Evolutionary conservation across 1,140 invertebrate species (phyloP), one percentile per base, ranked within the genome.

Genomic region (Odontomachus brunneus): DNA sequence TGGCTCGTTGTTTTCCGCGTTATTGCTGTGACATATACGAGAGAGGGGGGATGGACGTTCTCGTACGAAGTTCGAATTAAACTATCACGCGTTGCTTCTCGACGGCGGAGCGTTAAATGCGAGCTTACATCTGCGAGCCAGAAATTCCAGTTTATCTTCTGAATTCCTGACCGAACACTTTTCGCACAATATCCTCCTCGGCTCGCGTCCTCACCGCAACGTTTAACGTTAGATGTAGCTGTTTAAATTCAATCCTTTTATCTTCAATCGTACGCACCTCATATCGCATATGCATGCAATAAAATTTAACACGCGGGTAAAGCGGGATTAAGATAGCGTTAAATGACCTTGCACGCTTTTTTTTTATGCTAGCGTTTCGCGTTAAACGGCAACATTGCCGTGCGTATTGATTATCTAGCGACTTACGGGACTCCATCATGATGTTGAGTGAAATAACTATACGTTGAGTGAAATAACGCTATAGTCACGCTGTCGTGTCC

Each of bases 1-100:
- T 88, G 84, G 72, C 84, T 82, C 85, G 84, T 87, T 87, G 85
- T 87, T 87, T 73, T 76, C 66, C 75, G 85, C 85, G 75, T 87
- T 87, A 87, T 87, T 84, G 85, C 84, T 75, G 84, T 82, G 60
- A 80, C 82, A 72, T 71, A 69, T 80, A 80, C 75, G 33, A 59
- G 38, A 11, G 38, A 44, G 9, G 38, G 38, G 38, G 38, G 38
- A 44, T 3, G 3, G 38, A 7, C 38, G 38, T 44, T 80, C 66
- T 57, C 65, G 75, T 48, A 80, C 65, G 51, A 80, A 80, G 75
- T 80, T 80, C 75, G 75, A 80, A 71, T 80, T 80, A 80, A 80
- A 80, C 75, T 80, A 80, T 80, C 75, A 65, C 65, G 57, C 75
- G 75, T 80, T 80, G 75, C 57, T 80, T 51, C 75, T 55, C 75